phyloP scores from a whole-genome alignment of 2,113 vertebrate species.

The Psittacula cyanocephala region DNA sequence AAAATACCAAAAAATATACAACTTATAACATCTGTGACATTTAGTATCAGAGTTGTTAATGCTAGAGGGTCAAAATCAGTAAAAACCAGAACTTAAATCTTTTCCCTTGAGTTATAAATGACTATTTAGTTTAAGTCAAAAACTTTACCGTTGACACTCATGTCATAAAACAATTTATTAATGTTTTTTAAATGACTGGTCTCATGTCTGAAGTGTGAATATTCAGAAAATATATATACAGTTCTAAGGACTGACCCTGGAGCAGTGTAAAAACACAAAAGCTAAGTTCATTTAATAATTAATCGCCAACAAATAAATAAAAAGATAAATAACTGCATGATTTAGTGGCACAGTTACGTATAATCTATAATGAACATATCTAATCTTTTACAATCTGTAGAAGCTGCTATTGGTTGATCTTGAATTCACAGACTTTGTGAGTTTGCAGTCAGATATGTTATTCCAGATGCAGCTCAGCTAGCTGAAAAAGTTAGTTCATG shows the following conservation, averaged over 20 bases:
- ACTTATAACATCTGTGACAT: not conserved
- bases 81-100: not conserved
- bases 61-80: not conserved
- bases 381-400: not conserved
- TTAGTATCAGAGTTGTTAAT: not conserved
- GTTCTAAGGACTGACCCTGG: not conserved
- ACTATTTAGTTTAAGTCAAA: not conserved
- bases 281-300: not conserved
- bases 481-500: not conserved
- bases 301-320: not conserved
- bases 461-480: not conserved
- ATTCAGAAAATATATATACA: not conserved
- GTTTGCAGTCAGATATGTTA: not conserved
- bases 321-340: not conserved
- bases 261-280: not conserved
- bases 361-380: not conserved
- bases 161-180: not conserved
- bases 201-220: not conserved
- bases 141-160: not conserved
- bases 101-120: not conserved
- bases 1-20: not conserved
- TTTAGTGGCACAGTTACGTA: not conserved
- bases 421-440: not conserved
- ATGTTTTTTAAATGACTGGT: not conserved
- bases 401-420: not conserved